Evolutionary conservation across 2,888 invertebrate species (phyloP), one percentile per base, ranked within the genome.

Genomic region (Drosophila robusta): DNA sequence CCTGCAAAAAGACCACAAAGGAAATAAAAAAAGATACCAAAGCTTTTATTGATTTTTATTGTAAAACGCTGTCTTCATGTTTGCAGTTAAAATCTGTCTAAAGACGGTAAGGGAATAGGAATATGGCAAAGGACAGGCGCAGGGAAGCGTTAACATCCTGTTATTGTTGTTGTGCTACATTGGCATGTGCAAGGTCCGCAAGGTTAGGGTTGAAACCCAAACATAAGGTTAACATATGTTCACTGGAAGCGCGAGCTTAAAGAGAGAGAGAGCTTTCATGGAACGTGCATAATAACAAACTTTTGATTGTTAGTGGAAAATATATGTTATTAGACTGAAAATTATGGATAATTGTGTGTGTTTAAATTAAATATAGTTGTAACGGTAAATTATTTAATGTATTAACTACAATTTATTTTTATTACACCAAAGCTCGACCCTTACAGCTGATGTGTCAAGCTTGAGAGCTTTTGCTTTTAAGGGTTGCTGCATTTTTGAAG

Each of bases 141-240:
- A 8, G 51, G 67, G 60, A 45, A 45, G 34, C 46, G 54, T 22
- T 26, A 42, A 68, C 54, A 69, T 66, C 50, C 62, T 62, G 54
- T 24, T 42, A 47, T 65, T 67, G 62, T 66, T 77, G 52, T 62
- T 67, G 51, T 61, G 62, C 54, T 42, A 75, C 41, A 71, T 81
- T 75, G 66, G 49, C 38, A 50, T 55, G 51, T 60, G 55, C 69
- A 80, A 83, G 87, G 70, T 67, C 66, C 54, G 72, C 85, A 89
- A 87, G 87, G 85, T 85, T 83, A 84, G 76, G 89, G 79, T 89
- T 89, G 84, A 84, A 83, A 75, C 8, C 34, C 41, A 47, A 73
- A 58, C 63, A 67, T 63, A 65, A 67, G 72, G 51, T 61, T 56
- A 57, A 79, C 85, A 85, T 84, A 84, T 85, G 85, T 68, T 84